phyloP scores from a whole-genome alignment of 1,140 invertebrate genomes.

The Asobara japonica region DNA sequence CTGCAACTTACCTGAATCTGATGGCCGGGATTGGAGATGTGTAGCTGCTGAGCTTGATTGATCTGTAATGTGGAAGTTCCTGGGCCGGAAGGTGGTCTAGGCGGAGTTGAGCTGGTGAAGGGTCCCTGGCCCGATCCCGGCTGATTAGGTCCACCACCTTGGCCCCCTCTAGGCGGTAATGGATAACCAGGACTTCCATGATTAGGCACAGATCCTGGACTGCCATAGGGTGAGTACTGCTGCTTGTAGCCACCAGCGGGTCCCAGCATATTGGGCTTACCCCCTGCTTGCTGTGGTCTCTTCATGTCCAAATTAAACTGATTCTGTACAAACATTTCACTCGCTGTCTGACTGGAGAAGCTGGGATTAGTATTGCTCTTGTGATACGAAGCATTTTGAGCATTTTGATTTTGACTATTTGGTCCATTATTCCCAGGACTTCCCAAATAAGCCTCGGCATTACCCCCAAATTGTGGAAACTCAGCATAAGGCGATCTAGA shows the following conservation, averaged over 20 bases:
- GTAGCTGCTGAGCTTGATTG: slow-evolving; percentile 86
- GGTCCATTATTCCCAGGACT: slow-evolving; percentile 63
- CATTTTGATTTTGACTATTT: slow-evolving; percentile 49
- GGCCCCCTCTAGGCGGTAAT: slow-evolving; percentile 63
- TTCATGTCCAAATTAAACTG: slow-evolving; percentile 65
- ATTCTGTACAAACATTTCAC: slow-evolving; percentile 60
- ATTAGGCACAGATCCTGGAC: slow-evolving; percentile 69
- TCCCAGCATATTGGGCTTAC: slow-evolving; percentile 60
- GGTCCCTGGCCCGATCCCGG: slow-evolving; percentile 58
- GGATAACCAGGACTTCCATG: slow-evolving; percentile 74
- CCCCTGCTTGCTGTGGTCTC: slow-evolving; percentile 57
- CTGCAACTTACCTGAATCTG: slow-evolving; percentile 76
- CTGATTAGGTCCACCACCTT: slow-evolving; percentile 56
- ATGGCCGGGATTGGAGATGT: slow-evolving; percentile 82
- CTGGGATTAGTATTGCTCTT: slow-evolving; percentile 62
- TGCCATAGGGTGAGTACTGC: slow-evolving; percentile 77
- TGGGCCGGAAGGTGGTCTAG: slow-evolving; percentile 72
- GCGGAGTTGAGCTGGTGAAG: slow-evolving; percentile 71
- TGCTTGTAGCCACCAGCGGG: slow-evolving; percentile 66
- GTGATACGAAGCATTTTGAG: slow-evolving; percentile 50
- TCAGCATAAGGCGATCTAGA: slow-evolving; percentile 67
- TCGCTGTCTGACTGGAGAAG: slow-evolving; percentile 52
- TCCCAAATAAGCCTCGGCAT: slow-evolving; percentile 61
- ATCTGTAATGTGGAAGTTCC: slow-evolving; percentile 77
- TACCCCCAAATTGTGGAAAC: slow-evolving; percentile 61